Percentiles rank a stretch among this genome's conserved stretches.
These are phyloP conservation scores for Nerophis ophidion DNA, from an alignment of 2,113 vertebrate species.

Conservation along the genomic window DNA sequence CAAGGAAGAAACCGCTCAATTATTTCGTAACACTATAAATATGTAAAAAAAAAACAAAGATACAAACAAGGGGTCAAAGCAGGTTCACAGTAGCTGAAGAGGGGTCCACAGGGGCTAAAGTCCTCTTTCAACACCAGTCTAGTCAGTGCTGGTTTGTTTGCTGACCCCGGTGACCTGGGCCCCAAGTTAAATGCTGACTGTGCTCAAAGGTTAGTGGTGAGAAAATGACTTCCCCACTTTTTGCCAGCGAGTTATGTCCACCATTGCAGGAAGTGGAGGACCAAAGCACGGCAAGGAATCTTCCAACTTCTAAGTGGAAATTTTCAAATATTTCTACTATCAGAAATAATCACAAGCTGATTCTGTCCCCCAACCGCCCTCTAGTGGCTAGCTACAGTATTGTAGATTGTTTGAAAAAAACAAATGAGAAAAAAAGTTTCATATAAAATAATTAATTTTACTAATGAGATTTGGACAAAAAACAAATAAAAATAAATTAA, in stretches of 20 bases:
- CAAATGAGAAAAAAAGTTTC: constrained; percentile 8
- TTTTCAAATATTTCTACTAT: no score
- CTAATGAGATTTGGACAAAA: no score
- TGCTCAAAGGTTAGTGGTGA: neutral
- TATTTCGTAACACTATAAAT: neutral
- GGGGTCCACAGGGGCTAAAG: constrained; percentile 23
- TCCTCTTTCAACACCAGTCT: constrained; percentile 55
- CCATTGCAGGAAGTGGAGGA: no score
- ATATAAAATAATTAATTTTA: neutral
- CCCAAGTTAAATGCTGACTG: constrained; percentile 37
- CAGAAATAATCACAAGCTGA: no score
- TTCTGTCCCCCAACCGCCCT: no score
- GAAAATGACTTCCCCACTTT: no score
- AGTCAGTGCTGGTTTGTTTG: constrained; percentile 43
- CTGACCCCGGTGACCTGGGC: constrained; percentile 39
- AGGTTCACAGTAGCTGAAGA: constrained; percentile 9
- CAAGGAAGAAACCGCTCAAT: neutral
- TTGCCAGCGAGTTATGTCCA: no score
- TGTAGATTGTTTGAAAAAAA: no score
- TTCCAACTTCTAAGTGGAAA: no score
- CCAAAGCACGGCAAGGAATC: no score
- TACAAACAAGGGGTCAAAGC: constrained; percentile 33
- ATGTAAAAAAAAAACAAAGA: neutral
- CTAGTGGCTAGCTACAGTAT: no score
- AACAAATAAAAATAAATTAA: no score